Conservation (phyloP, 2,113 vertebrate genomes). For the Myrmecobius fasciatus region DNA sequence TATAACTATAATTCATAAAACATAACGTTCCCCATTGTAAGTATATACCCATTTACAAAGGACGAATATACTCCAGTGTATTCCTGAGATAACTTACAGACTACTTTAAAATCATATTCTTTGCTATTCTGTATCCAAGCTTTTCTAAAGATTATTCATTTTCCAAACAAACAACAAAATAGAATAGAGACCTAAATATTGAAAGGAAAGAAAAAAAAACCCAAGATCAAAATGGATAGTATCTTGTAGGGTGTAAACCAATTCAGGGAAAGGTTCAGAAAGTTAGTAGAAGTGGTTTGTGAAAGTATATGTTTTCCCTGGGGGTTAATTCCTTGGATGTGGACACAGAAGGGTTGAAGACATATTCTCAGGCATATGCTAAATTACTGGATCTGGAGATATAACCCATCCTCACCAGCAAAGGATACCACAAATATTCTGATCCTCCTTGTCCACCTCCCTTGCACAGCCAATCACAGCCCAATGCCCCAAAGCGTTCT, state of each 20-base stretch:
- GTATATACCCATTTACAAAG: not conserved
- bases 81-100: not conserved
- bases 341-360: not conserved
- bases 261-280: not conserved
- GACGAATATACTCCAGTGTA: not conserved
- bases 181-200: not conserved
- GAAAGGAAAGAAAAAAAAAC: not conserved
- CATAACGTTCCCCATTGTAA: not conserved
- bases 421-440: not conserved
- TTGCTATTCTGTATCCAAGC: not conserved
- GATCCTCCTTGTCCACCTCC: not conserved
- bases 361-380: not conserved
- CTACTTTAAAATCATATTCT: not conserved
- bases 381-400: not conserved
- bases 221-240: not conserved
- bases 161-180: not conserved
- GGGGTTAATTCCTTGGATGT: no score
- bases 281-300: not conserved
- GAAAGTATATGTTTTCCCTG: not conserved
- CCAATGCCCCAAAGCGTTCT: not conserved
- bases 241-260: not conserved
- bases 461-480: not conserved
- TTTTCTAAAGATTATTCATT: not conserved
- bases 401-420: not conserved
- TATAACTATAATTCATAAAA: not conserved